Percentiles rank a stretch among this genome's conserved stretches.
Conservation (phyloP, 2,888 invertebrate genomes). For the Cheilosia vulpina region DNA sequence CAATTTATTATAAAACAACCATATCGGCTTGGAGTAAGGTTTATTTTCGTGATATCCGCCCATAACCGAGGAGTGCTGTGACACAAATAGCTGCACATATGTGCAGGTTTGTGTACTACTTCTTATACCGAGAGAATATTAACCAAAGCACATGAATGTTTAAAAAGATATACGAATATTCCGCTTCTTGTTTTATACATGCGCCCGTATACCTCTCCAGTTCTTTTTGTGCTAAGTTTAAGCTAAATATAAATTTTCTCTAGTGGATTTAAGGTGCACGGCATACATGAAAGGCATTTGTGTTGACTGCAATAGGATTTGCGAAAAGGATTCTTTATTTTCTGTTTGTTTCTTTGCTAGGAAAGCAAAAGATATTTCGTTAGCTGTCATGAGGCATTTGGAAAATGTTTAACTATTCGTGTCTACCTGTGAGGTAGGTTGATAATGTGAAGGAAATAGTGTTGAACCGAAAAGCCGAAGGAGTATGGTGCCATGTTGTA, state of each 20-base stretch:
- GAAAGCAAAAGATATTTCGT: conserved; percentile 40
- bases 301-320: conserved; percentile 48
- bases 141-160: conserved; percentile 57
- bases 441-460: conserved; percentile 28
- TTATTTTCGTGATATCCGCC: conserved; percentile 66
- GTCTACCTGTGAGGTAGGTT: conserved; percentile 42
- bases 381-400: conserved; percentile 58
- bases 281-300: conserved; percentile 30
- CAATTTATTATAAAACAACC: conserved; percentile 70
- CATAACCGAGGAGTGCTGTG: conserved; percentile 54
- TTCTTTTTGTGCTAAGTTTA: neutral
- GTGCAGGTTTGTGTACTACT: conserved; percentile 5
- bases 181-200: neutral
- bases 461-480: conserved; percentile 19
- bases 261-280: conserved; percentile 28
- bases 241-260: conserved; percentile 36
- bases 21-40: conserved; percentile 38
- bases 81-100: conserved; percentile 41
- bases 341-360: conserved; percentile 3
- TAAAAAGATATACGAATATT: conserved; percentile 32
- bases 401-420: conserved; percentile 56
- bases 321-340: conserved; percentile 40
- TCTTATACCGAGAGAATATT: conserved; percentile 27
- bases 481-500: neutral
- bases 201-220: neutral